These are phyloP conservation scores for Hippocampus abdominalis DNA, from an alignment of 2,113 vertebrate genomes.

Conservation along the genomic window DNA sequence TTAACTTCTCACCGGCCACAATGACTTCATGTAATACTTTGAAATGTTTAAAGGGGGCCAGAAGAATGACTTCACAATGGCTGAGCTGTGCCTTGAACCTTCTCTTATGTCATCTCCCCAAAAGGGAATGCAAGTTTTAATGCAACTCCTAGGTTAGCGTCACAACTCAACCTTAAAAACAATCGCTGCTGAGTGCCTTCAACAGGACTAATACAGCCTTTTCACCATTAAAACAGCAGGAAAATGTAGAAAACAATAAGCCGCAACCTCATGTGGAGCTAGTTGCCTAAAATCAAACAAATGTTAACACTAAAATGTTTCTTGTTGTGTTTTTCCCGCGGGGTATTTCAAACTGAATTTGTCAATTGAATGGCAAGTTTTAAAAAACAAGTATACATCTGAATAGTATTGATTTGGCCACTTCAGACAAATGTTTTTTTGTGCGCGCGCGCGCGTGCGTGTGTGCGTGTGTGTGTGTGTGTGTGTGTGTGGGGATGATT, in stretches of 20 bases:
- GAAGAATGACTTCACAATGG: conserved; percentile 3
- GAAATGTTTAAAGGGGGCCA: conserved; percentile 13
- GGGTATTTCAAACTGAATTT: too few species aligned
- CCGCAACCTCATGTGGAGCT: background rate
- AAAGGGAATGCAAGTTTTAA: background rate
- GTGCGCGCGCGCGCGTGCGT: too few species aligned
- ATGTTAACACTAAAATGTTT: background rate
- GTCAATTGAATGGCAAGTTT: too few species aligned
- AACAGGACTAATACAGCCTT: background rate
- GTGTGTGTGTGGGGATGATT: too few species aligned
- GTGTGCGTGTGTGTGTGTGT: too few species aligned
- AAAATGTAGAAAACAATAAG: too few species aligned
- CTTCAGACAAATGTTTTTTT: too few species aligned
- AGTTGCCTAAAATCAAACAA: background rate
- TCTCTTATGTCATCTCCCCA: background rate
- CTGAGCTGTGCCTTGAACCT: background rate
- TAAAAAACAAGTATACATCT: too few species aligned
- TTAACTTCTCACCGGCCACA: conserved; percentile 10
- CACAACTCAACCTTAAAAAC: background rate
- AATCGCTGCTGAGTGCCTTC: background rate
- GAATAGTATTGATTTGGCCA: background rate
- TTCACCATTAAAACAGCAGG: background rate
- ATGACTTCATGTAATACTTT: conserved; percentile 15
- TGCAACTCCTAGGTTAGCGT: background rate
- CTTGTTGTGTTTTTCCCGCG: background rate